Evolutionary conservation across 1,140 invertebrate genomes (phyloP), one percentile per base, ranked within the genome.

Genomic region (Pollicipes pollicipes): DNA sequence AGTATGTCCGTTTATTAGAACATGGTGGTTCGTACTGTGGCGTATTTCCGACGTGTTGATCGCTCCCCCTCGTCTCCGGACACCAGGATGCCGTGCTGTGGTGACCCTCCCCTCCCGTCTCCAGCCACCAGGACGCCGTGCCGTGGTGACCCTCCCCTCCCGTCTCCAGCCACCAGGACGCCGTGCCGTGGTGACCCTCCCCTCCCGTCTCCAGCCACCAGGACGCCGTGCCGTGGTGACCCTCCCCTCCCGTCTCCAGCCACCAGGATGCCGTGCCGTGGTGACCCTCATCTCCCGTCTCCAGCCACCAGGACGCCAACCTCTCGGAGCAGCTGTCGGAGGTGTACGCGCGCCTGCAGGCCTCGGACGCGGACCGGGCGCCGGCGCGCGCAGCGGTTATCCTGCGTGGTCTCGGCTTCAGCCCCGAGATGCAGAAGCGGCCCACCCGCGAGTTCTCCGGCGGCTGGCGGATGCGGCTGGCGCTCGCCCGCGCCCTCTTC

Each of bases 401-500:
- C 76, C 81, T 99, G 27, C 91, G 95, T 74, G 97, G 97, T 91
- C 82, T 99, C 64, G 96, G 97, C 69, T 99, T 99, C 78, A 92
- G 87, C 68, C 85, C 86, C 72, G 86, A 90, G 76, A 99, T 98
- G 96, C 95, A 97, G 81, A 84, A 95, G 77, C 82, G 95, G 72
- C 85, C 92, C 0, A 97, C 95, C 1, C 96, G 96, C 79, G 88
- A 94, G 78, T 95, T 99, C 79, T 98, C 95, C 73, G 96, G 96
- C 77, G 97, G 96, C 68, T 99, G 96, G 96, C 84, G 96, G 76
- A 98, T 98, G 96, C 88, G 96, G 80, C 94, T 99, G 16, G 98
- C 95, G 0, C 79, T 99, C 45, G 97, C 95, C 0, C 83, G 90
- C 78, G 91, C 91, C 24, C 80, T 93, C 0, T 93, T 91, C 77